These are phyloP conservation scores for Dynastes hyllus DNA, from an alignment of 2,888 invertebrate species.

Conservation along the genomic window DNA sequence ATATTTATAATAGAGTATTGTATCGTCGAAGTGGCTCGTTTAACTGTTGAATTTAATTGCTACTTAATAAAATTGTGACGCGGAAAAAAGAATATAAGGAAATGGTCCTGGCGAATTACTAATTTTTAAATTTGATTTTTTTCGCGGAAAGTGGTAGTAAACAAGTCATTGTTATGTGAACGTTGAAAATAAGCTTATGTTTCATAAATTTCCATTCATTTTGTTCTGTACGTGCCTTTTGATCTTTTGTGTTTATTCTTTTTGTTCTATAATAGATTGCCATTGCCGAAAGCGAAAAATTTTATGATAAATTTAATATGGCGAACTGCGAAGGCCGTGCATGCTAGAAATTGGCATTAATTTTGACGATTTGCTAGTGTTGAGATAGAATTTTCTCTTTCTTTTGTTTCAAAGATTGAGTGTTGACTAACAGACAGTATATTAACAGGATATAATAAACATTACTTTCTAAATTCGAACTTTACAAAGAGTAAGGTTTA, in stretches of 20 bases:
- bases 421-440: too few relatives aligned
- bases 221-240: conserved; percentile 5
- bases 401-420: too few relatives aligned
- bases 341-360: too few relatives aligned
- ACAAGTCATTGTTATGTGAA: conserved; percentile 2
- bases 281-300: background rate
- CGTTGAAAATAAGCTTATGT: conserved; percentile 7
- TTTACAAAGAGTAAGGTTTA: too few relatives aligned
- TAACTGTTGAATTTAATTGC: conserved; percentile 25
- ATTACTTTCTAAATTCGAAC: too few relatives aligned
- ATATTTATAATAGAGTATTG: conserved; percentile 22
- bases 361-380: too few relatives aligned
- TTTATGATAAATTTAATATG: background rate
- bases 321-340: conserved; percentile 4
- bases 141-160: conserved; percentile 16
- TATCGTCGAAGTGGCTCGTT: conserved; percentile 18
- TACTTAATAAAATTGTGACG: conserved; percentile 13
- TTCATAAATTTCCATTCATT: conserved; percentile 12
- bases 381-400: too few relatives aligned
- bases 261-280: conserved; percentile 2
- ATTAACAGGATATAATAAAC: too few relatives aligned
- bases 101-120: background rate
- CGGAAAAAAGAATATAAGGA: background rate
- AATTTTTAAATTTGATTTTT: conserved; percentile 16
- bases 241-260: background rate